These are phyloP conservation scores for Silurus aristotelis DNA, from an alignment of 2,797 vertebrate species.

Conservation along the genomic window DNA sequence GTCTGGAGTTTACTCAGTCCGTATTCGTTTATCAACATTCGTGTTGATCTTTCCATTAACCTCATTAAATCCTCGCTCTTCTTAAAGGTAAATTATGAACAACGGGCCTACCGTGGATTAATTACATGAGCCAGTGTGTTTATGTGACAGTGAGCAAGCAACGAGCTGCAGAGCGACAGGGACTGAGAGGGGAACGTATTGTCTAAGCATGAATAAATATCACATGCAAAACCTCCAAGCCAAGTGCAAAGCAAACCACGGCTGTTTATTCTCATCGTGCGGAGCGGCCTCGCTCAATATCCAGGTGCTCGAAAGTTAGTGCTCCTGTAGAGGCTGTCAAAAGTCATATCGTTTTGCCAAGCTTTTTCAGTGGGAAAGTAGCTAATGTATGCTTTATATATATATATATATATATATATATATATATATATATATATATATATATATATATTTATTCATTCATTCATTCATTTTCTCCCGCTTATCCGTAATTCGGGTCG, in stretches of 20 bases:
- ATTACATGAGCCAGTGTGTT: constrained; percentile 10
- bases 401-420: no score
- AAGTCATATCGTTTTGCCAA: background rate
- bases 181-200: background rate
- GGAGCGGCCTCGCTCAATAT: background rate
- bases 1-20: constrained; percentile 20
- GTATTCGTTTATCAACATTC: constrained; percentile 26
- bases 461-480: no score
- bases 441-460: no score
- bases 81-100: constrained; percentile 23
- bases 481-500: no score
- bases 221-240: background rate
- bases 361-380: background rate
- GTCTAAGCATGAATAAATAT: background rate
- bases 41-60: constrained; percentile 25
- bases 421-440: no score
- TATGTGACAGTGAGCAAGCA: constrained; percentile 13
- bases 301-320: background rate
- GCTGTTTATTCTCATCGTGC: background rate
- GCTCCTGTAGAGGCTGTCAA: background rate
- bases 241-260: background rate
- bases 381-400: background rate
- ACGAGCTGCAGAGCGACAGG: background rate
- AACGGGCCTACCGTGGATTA: constrained; percentile 2
- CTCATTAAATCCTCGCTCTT: constrained; percentile 30